A percentile compares a stretch with the other conserved stretches of the same genome.
phyloP scores from a whole-genome alignment of 2,113 vertebrate species.

The Leptobrachium ailaonicum region DNA sequence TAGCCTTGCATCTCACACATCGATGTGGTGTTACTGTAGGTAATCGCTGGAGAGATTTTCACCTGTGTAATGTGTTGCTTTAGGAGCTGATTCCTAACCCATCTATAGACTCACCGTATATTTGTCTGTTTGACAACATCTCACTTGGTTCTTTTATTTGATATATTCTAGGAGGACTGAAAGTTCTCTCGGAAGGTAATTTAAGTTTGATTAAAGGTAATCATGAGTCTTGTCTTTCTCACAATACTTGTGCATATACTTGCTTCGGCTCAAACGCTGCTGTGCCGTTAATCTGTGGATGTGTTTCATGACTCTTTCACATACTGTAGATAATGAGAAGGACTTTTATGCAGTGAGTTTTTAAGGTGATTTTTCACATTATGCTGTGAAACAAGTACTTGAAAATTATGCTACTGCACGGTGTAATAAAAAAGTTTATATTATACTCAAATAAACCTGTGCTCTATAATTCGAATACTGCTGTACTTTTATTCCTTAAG shows the following conservation, averaged over 20 bases:
- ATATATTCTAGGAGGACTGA: constrained; percentile 7
- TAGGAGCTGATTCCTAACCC: constrained; percentile 80
- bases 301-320: neutral
- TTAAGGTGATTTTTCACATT: too few relatives aligned
- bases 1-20: constrained; percentile 92
- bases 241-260: neutral
- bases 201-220: constrained; percentile 14
- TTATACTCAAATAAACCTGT: too few relatives aligned
- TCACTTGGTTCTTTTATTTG: constrained; percentile 24
- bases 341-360: too few relatives aligned
- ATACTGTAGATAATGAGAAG: neutral
- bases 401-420: too few relatives aligned
- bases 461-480: too few relatives aligned
- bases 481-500: too few relatives aligned
- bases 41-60: constrained; percentile 86
- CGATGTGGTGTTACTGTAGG: constrained; percentile 90
- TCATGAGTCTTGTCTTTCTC: neutral
- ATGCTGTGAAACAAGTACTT: too few relatives aligned
- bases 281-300: neutral
- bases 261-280: neutral
- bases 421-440: too few relatives aligned
- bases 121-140: constrained; percentile 30
- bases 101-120: constrained; percentile 59
- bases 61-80: constrained; percentile 98
- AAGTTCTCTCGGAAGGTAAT: constrained; percentile 4